phyloP scores from a whole-genome alignment of 1,140 invertebrate species.

The Drosophila pseudoobscura region DNA sequence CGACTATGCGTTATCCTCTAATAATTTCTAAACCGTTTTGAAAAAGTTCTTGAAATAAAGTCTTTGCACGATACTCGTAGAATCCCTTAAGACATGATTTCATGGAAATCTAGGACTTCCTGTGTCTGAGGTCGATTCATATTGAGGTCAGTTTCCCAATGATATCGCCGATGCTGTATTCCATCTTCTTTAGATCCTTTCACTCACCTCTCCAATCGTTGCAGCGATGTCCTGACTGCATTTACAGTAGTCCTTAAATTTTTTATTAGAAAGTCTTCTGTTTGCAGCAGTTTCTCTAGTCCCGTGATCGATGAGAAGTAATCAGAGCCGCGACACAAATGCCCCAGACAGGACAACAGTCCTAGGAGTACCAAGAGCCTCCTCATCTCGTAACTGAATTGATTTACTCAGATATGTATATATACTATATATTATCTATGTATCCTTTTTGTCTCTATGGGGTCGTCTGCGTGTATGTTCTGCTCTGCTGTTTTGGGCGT shows the following conservation, averaged over 20 bases:
- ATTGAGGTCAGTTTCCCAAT: too few species aligned
- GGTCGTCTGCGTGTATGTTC: neutral
- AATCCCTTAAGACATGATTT: too few species aligned
- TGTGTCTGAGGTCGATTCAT: too few species aligned
- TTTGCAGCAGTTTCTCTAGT: constrained; percentile 92
- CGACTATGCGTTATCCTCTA: neutral
- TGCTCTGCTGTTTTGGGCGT: constrained; percentile 3
- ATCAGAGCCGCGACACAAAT: constrained; percentile 83
- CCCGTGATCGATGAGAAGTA: constrained; percentile 95
- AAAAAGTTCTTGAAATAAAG: neutral
- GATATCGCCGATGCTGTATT: too few species aligned
- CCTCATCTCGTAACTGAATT: constrained; percentile 27
- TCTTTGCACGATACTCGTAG: neutral
- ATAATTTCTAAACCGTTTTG: neutral
- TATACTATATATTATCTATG: neutral
- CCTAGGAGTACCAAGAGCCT: constrained; percentile 24
- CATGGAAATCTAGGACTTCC: too few species aligned
- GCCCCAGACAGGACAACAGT: constrained; percentile 30
- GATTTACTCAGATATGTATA: neutral
- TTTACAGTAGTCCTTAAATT: constrained; percentile 91
- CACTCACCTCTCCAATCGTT: constrained; percentile 88
- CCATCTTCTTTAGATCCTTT: too few species aligned
- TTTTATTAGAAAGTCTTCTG: constrained; percentile 92
- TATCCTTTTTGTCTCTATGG: neutral
- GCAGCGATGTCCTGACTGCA: constrained; percentile 90